Base-by-base conservation (phyloP, 2,113 vertebrate genomes). In the Trinectes maculatus region DNA sequence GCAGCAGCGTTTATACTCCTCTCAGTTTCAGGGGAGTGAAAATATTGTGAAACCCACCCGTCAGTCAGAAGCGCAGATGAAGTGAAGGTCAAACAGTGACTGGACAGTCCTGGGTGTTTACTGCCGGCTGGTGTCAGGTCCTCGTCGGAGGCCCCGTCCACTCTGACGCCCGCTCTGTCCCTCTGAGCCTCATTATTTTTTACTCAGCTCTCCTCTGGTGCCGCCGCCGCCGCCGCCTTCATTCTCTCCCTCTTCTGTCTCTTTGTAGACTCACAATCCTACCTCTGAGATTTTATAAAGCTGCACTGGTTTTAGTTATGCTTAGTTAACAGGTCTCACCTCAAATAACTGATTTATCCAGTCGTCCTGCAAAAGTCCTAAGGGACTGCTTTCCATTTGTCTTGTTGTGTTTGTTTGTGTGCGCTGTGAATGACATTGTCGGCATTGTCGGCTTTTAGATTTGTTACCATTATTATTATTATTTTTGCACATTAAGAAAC, bases 141-240 rank as follows among this genome's bases (percentile, higher is more conserved):
- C 1, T 39, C 13, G 15, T n/a, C 15, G n/a, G 16, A 39, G 33
- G 10, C 33, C 5, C n/a, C n/a, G 39, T 18, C 22, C 43, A 19
- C 65, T 56, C 46, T 64, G 51, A 71, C 43, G 47, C 3, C 18
- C 15, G 11, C 28, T 79, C n/a, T n/a, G n/a, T n/a, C 69, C 63
- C 70, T 57, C 10, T 5, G 63, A 40, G 70, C 1, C 70, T 79
- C 64, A 36, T 79, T 74, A 74, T 9, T 39, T 65, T 2, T 18
- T 6, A 19, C 54, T 40, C 13, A 6, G 9, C 8, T 16, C 16
- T 18, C 51, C 9, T 37, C 37, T 58, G 21, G 1, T 9, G 55
- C 44, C 26, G 31, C 3, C 2, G 16, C 28, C 36, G 13, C 15
- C 2, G 7, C 61, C 33, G 33, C 34, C 44, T 21, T 10, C 11